Base-by-base conservation (phyloP, 2,888 invertebrate genomes). In the Melangyna quadrimaculata region DNA sequence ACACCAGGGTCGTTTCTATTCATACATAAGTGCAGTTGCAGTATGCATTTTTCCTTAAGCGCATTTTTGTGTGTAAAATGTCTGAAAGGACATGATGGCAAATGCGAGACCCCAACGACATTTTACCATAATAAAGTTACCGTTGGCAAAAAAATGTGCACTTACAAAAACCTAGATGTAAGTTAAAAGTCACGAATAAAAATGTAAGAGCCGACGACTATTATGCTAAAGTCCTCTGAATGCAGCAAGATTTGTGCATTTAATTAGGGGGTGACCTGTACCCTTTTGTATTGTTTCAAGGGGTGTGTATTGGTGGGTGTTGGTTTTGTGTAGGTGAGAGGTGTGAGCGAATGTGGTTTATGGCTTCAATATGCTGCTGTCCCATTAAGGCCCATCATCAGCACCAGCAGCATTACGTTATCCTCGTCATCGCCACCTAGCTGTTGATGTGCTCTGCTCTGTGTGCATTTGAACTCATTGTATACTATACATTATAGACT, bases 321-420 rank as follows among this genome's bases (percentile, higher is more conserved):
- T 9, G 2, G 32, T 3, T 8, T 9, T 17, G 2, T 32, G n/a
- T 24, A 24, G 3, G 7, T 40, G 22, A n/a, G n/a, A n/a, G 40
- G 17, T 24, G 63, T 32, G 4, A n/a, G n/a, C 22, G 37, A 27
- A 19, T 45, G 78, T 69, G 48, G 75, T 65, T 79, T 74, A 55
- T 74, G 43, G 43, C 59, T 77, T 63, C 77, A 77, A 55, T 72
- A 69, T 80, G 72, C 69, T 75, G 72, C 80, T 80, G 77, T 69
- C 80, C 80, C 80, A 80, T 80, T 86, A 86, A 63, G 72, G 80
- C 29, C 80, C 74, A 80, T 48, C 61, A 78, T 14, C 70, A 71
- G n/a, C n/a, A n/a, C n/a, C n/a, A n/a, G n/a, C n/a, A n/a, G n/a
- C 65, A 73, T 37, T 37, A 40, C 43, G n/a, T n/a, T 37, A 61